phyloP scores from a whole-genome alignment of 1,140 invertebrate genomes.

The Lithobius niger region DNA sequence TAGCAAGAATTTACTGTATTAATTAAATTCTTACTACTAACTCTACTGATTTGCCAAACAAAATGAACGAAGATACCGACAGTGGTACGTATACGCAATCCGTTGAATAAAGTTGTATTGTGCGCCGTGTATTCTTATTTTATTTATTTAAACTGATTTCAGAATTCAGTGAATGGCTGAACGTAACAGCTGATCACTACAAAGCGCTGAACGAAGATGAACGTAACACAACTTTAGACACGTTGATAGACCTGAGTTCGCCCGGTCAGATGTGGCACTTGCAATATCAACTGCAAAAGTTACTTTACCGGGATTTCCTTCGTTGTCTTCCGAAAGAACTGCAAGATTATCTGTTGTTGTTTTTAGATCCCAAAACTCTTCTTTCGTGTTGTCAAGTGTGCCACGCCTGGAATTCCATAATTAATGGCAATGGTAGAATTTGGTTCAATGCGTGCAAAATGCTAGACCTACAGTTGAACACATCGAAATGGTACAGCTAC shows the following conservation, averaged over 20 bases:
- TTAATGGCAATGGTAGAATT: not conserved
- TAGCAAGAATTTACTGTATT: too few species aligned
- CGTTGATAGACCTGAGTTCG: not conserved
- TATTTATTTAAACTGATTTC: too few species aligned
- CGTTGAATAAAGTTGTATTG: too few species aligned
- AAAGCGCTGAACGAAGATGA: not conserved
- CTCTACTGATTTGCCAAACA: too few species aligned
- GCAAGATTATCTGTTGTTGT: not conserved
- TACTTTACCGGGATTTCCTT: not conserved
- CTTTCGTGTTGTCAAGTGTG: not conserved
- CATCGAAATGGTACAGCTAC: not conserved
- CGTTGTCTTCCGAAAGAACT: not conserved
- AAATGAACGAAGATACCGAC: too few species aligned
- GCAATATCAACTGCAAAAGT: not conserved
- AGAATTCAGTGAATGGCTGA: not conserved
- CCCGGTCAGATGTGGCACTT: not conserved
- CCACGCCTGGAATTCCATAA: not conserved
- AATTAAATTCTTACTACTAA: too few species aligned
- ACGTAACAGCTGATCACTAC: not conserved
- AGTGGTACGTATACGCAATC: too few species aligned
- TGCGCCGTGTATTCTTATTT: too few species aligned
- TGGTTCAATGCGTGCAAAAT: not conserved
- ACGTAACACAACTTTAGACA: not conserved
- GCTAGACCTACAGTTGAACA: not conserved
- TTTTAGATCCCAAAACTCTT: not conserved